Evolutionary conservation across 2,797 vertebrate species (phyloP), one percentile per base, ranked within the genome.

Genomic region (Chelon labrosus): DNA sequence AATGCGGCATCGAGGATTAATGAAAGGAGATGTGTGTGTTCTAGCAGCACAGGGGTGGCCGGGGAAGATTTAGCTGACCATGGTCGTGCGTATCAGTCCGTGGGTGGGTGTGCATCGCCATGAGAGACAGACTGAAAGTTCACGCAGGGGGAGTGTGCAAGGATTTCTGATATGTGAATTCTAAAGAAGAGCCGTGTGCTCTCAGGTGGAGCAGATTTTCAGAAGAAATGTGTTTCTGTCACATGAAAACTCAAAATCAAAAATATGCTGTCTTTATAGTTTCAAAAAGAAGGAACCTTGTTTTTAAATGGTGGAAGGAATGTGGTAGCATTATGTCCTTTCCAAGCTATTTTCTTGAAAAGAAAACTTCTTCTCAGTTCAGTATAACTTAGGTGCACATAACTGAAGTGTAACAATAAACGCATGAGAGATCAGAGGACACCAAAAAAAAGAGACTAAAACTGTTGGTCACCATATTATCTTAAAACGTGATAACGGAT

Each of bases 121-220:
- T 59, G 50, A 55, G n/a, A 42, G 22, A 54, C 53, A 42, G 44
- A 44, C 54, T 52, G 37, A 61, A 59, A 77, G 35, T 64, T 38
- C 52, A 73, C 50, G 44, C 53, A 57, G 41, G 56, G 10, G 20
- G 19, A 59, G 53, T 46, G 57, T 64, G 67, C 76, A 51, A 56
- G 17, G 8, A 56, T 56, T 27, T 55, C 69, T 79, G 58, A 72
- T 58, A 73, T 3, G 22, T 35, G 16, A 83, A 86, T 75, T 67
- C 68, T 74, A 37, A 31, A 56, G 73, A 42, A 16, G 52, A 73
- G 35, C 63, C 17, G 27, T 71, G 65, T 27, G 54, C 64, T 42
- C 61, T 65, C 59, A 71, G 55, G 65, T 66, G 68, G 14, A 70
- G 35, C 61, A 25, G n/a, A 55, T 0, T 52, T 19, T 53, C 58